Evolutionary conservation across 2,797 vertebrate species (phyloP), one percentile per base, ranked within the genome.

Genomic region (Carduelis carduelis): DNA sequence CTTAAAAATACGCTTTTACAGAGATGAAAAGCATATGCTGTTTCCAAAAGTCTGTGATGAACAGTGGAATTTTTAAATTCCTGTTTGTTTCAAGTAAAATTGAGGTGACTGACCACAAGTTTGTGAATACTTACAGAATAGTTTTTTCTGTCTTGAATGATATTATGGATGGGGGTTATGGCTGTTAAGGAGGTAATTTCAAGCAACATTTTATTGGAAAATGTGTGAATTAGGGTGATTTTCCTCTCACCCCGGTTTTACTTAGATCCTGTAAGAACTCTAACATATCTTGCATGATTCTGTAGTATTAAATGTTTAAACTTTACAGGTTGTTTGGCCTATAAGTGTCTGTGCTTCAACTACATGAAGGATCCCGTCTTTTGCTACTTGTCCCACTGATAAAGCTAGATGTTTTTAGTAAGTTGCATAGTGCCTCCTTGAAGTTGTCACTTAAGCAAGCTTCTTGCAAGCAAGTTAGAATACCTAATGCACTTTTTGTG

Each of bases 221-320:
- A 59, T 12, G 5, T 47, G 44, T n/a, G n/a, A 60, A 47, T 46
- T 75, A 70, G 32, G 18, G 24, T 34, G 26, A 9, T 2, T 52
- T 20, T 24, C 10, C 7, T 11, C 10, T 8, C 11, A 23, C 15
- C 3, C 5, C 1, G 0, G 6, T 68, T 35, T 46, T 69, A 46
- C 26, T 85, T 77, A 59, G 26, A 34, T 37, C 4, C 6, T 64
- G 4, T 50, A 55, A 83, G 37, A 34, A 16, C 26, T 49, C 30
- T 4, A 70, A 65, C 12, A 11, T 3, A 5, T 37, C 18, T 30
- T 77, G 10, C 7, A 8, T 41, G 9, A 44, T 79, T 82, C 56
- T 30, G 4, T 12, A 15, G 27, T 57, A 88, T n/a, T 70, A 23
- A 46, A 30, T 14, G 2, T 18, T 32, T 52, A 35, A 55, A 24